phyloP scores from a whole-genome alignment of 2,888 invertebrate genomes.

The Troglohyphantes excavatus region DNA sequence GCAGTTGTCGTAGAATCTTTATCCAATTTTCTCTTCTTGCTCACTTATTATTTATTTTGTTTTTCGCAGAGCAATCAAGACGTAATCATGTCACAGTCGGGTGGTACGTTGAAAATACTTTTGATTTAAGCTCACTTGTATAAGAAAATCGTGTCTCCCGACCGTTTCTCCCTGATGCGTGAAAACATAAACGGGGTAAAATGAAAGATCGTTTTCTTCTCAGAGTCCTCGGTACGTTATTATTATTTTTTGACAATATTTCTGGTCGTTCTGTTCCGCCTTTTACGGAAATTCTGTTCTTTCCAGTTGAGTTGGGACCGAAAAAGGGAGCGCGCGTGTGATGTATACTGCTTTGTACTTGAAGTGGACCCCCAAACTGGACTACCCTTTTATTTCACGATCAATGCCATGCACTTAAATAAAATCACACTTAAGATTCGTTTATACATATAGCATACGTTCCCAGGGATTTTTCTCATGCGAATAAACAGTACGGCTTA shows the following conservation, averaged over 20 bases:
- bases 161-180: slow-evolving; percentile 14
- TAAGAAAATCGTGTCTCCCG: neutral
- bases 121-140: neutral
- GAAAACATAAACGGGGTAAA: slow-evolving; percentile 10
- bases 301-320: slow-evolving; percentile 18
- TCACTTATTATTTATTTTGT: neutral
- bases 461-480: no score
- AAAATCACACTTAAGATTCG: no score
- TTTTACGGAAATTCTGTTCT: slow-evolving; percentile 21
- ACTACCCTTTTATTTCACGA: neutral
- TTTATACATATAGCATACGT: no score
- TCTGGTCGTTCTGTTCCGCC: neutral
- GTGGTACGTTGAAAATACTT: slow-evolving; percentile 7
- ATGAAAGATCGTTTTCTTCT: slow-evolving; percentile 10
- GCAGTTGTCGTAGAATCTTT: slow-evolving; percentile 6
- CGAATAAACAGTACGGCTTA: no score
- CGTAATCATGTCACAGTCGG: neutral
- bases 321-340: neutral
- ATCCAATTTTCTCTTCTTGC: slow-evolving; percentile 4
- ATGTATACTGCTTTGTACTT: neutral
- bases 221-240: neutral
- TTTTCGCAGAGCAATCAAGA: slow-evolving; percentile 2
- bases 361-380: no score
- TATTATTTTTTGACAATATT: slow-evolving; percentile 16
- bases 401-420: no score